Evolutionary conservation across 2,888 invertebrate species (phyloP), one percentile per base, ranked within the genome.

Genomic region (Dynastes hyllus): DNA sequence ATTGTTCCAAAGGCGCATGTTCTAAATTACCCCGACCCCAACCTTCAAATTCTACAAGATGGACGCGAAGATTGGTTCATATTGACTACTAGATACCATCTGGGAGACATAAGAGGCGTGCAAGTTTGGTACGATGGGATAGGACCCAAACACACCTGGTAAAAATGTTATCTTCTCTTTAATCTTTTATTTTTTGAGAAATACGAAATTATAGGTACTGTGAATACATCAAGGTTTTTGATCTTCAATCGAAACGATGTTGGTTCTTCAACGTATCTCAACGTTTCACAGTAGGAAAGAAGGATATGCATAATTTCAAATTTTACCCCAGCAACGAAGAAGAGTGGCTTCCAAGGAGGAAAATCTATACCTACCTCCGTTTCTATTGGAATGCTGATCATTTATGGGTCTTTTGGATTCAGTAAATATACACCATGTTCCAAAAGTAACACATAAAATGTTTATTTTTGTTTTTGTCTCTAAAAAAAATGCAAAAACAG

Each of bases 11-110:
- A 84, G 83, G 55, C 82, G 0, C 83, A 84, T 40, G 77, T 84
- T 2, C 45, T 84, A 3, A 84, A 84, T 78, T 84, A 82, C 78
- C 84, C 84, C 0, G 84, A 84, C 80, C 83, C 84, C 0, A 78
- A 83, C 45, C 81, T 79, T 29, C 80, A 55, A 55, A 73, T 84
- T 4, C 65, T 84, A 27, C 84, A 84, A 80, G 77, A 78, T 73
- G 81, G 80, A 11, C 69, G 71, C 9, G 78, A 80, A 55, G 82
- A 84, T 53, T 81, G 81, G 81, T 83, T 84, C 58, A 78, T 84
- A 2, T 58, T 84, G 55, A 79, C 83, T 8, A 71, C 80, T 6
- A 63, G 45, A 11, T 58, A 45, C 6, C 76, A 84, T 78, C 78
- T 85, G 9, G 85, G 84, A 1, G 71, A 81, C 11, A 51, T 85